Conservation (phyloP, 2,888 invertebrate genomes). For the Tribolium freemani region DNA sequence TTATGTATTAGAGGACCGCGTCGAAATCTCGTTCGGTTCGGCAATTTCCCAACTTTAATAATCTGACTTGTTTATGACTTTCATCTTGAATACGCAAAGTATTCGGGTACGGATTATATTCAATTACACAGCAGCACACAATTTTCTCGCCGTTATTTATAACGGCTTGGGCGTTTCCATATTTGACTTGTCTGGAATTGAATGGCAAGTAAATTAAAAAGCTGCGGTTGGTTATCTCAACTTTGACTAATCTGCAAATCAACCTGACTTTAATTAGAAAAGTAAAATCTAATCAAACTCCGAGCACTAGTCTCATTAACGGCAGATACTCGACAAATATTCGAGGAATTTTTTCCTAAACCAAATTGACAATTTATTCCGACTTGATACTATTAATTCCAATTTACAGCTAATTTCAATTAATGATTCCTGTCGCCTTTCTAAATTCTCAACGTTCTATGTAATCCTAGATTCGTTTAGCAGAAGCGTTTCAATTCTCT, state of each 20-base stretch:
- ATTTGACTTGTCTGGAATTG: slow-evolving; percentile 36
- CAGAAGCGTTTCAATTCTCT: no score
- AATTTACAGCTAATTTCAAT: slow-evolving; percentile 8
- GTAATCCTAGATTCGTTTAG: slow-evolving; percentile 1
- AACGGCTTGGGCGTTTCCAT: slow-evolving; percentile 42
- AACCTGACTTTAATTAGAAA: slow-evolving; percentile 57
- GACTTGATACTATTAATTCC: neutral
- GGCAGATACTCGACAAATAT: neutral
- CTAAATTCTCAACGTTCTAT: slow-evolving; percentile 10
- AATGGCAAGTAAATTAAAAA: slow-evolving; percentile 43
- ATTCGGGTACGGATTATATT: slow-evolving; percentile 37
- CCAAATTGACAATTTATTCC: neutral
- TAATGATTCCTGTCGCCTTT: neutral
- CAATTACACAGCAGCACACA: slow-evolving; percentile 41
- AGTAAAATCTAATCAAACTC: slow-evolving; percentile 59
- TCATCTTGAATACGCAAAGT: slow-evolving; percentile 39
- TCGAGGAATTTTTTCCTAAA: slow-evolving; percentile 2
- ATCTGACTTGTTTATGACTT: slow-evolving; percentile 37
- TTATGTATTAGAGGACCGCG: slow-evolving; percentile 5
- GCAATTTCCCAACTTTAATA: slow-evolving; percentile 33
- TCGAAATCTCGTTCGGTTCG: slow-evolving; percentile 16
- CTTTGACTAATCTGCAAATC: slow-evolving; percentile 41
- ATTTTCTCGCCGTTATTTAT: slow-evolving; percentile 43
- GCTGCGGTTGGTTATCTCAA: slow-evolving; percentile 42
- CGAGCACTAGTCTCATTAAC: slow-evolving; percentile 49